phyloP scores from a whole-genome alignment of 2,888 invertebrate genomes.

The Spatulosminthurus flaviceps region DNA sequence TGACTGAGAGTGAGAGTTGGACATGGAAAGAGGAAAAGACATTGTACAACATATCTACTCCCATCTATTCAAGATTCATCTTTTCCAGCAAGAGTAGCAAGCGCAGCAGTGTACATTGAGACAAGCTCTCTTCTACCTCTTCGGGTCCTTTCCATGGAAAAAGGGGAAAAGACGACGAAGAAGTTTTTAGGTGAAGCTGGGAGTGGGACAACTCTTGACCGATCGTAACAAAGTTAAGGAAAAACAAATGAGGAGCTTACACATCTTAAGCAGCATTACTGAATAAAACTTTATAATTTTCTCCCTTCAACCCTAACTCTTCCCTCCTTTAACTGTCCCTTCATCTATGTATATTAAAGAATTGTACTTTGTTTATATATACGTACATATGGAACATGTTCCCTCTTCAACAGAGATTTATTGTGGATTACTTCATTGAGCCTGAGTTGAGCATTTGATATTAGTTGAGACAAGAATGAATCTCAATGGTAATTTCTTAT shows the following conservation, averaged over 20 bases:
- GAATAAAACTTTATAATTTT: conserved; percentile 33
- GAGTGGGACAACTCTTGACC: conserved; percentile 38
- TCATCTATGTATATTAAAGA: too few relatives aligned
- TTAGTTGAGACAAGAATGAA: neutral
- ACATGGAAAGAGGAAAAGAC: neutral
- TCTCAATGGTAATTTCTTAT: neutral
- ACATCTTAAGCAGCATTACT: conserved; percentile 39
- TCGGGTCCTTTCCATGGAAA: too few relatives aligned
- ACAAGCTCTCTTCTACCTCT: too few relatives aligned
- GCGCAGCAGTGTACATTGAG: too few relatives aligned
- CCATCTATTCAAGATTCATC: too few relatives aligned
- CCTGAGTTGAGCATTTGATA: neutral
- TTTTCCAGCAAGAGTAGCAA: too few relatives aligned
- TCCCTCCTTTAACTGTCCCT: neutral
- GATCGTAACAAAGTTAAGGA: conserved; percentile 47
- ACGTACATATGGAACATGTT: neutral
- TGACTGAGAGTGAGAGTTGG: conserved; percentile 26
- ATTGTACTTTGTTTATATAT: neutral
- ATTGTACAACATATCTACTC: too few relatives aligned
- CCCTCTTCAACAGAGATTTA: conserved; percentile 25
- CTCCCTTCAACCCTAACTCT: neutral
- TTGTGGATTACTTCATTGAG: conserved; percentile 30
- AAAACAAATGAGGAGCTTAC: conserved; percentile 48
- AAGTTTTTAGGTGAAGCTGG: conserved; percentile 8
- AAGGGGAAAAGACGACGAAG: neutral